A percentile compares a stretch with the other conserved stretches of the same genome.
phyloP scores from a whole-genome alignment of 2,888 invertebrate genomes.

The Amiota mariae region DNA sequence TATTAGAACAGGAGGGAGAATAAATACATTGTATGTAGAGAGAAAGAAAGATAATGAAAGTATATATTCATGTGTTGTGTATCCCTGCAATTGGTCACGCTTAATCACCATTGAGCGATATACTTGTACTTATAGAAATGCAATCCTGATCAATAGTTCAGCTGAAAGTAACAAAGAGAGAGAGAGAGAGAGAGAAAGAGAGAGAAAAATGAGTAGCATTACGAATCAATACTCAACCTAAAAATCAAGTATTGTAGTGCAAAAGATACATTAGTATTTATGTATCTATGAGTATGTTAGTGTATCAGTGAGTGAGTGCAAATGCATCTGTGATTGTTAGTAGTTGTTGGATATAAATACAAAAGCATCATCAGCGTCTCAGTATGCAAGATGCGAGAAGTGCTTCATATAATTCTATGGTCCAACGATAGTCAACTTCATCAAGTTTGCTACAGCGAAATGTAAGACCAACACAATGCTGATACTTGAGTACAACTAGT shows the following conservation, averaged over 20 bases:
- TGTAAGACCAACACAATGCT: too few relatives aligned
- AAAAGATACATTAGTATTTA: neutral
- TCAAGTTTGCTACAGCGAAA: neutral
- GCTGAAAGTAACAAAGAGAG: neutral
- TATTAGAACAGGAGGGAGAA: too few relatives aligned
- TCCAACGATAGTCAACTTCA: constrained; percentile 18
- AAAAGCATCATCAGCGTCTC: neutral
- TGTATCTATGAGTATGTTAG: neutral
- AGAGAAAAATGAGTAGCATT: constrained; percentile 16
- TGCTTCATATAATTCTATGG: constrained; percentile 2
- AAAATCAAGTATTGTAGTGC: neutral
- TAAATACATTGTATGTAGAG: neutral
- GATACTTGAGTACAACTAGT: too few relatives aligned
- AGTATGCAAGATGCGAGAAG: neutral
- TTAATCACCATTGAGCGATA: constrained; percentile 52
- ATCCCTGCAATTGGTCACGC: constrained; percentile 62
- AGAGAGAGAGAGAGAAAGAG: constrained; percentile 11
- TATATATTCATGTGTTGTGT: neutral
- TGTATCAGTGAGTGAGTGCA: neutral
- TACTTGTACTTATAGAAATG: neutral
- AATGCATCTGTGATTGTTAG: neutral
- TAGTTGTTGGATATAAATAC: too few relatives aligned
- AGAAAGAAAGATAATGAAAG: constrained; percentile 7
- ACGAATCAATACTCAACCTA: constrained; percentile 10
- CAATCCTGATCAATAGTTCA: constrained; percentile 2